Evolutionary conservation across 2,888 invertebrate species (phyloP), one percentile per base, ranked within the genome.

Genomic region (Nephrotoma guestfalica): DNA sequence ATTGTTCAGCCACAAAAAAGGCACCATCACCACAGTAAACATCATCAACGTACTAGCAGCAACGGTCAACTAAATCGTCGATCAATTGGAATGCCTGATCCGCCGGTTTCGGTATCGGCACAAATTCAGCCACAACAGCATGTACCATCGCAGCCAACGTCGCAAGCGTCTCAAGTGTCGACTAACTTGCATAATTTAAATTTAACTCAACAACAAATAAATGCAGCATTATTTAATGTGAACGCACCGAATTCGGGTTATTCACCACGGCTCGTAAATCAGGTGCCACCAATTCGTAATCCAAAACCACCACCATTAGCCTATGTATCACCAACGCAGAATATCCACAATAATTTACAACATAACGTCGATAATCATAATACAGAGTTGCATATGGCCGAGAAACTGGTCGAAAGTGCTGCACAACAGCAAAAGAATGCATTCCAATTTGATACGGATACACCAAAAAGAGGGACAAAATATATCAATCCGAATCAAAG

Each of bases 381-480:
- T 47, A 86, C 87, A 71, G 91, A 91, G 87, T 87, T 91, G 87
- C 91, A 91, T 87, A 91, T 91, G 89, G 91, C 91, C 41, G 91
- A 91, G 88, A 90, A 90, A 88, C 89, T 91, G 41, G 91, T 91
- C 45, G 91, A 91, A 88, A 89, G 89, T 87, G 89, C 90, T 87
- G 90, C 89, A 88, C 90, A 90, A 88, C 91, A 91, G 87, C 90
- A 91, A 87, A 90, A 90, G 88, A 91, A 90, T 89, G 91, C 90
- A 88, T 91, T 91, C 88, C 91, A 91, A 89, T 91, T 91, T 87
- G 91, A 91, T 89, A 91, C 91, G 87, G 89, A 91, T n/a, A 91
- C 91, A 89, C 91, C 91, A 88, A 91, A 91, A 88, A 89, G 90
- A 88, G 88, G 88, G 71, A 84, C 45, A 85, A 84, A 84, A 84